A percentile compares a stretch with the other conserved stretches of the same genome.
Evolutionary conservation across 1,140 invertebrate species (phyloP).

Genomic region (Tetragnatha versicolor): DNA sequence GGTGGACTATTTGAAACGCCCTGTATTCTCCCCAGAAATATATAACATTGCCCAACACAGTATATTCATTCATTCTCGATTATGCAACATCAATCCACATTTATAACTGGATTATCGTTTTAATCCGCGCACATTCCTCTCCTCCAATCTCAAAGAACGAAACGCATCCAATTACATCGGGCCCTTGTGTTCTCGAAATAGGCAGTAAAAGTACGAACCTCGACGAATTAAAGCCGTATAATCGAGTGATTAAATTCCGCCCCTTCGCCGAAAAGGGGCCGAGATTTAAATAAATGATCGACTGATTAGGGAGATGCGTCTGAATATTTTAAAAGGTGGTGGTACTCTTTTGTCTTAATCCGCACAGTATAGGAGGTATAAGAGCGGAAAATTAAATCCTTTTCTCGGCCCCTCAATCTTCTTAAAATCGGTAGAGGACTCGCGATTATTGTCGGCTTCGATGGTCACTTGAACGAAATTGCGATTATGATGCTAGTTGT

Average conservation of each 20-base stretch:
- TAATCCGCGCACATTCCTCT: too few relatives aligned
- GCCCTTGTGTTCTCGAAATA: too few relatives aligned
- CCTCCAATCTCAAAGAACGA: too few relatives aligned
- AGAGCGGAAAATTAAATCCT: conserved; percentile 44
- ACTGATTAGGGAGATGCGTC: conserved; percentile 33
- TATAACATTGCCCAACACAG: too few relatives aligned
- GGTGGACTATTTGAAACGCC: too few relatives aligned
- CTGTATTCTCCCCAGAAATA: too few relatives aligned
- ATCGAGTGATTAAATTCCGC: conserved; percentile 29
- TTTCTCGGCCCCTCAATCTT: conserved; percentile 19
- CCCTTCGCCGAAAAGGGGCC: not conserved
- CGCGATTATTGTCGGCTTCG: conserved; percentile 35
- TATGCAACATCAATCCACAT: too few relatives aligned
- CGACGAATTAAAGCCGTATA: conserved; percentile 1
- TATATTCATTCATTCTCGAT: too few relatives aligned
- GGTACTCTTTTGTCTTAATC: conserved; percentile 29
- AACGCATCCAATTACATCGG: too few relatives aligned
- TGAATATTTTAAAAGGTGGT: conserved; percentile 25
- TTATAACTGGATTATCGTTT: too few relatives aligned
- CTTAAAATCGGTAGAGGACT: conserved; percentile 34
- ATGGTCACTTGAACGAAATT: conserved; percentile 38
- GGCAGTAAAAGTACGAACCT: not conserved
- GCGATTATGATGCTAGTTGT: not conserved
- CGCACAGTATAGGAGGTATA: conserved; percentile 13
- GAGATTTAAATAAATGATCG: conserved; percentile 50